Conservation (phyloP, 2,797 vertebrate genomes). For the Sebastes oblongus region DNA sequence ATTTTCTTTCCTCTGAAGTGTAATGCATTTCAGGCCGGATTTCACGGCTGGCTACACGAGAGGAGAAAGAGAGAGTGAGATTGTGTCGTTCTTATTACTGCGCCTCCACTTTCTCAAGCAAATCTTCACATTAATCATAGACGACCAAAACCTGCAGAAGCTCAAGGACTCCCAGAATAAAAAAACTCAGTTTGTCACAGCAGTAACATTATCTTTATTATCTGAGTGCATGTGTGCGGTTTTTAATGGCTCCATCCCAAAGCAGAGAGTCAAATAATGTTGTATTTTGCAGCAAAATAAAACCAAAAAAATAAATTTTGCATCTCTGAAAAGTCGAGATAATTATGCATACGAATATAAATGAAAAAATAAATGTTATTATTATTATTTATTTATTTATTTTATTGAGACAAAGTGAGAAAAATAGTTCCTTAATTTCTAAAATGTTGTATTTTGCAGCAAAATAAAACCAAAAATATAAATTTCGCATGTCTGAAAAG, state of each 20-base stretch:
- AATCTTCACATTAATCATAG: slow-evolving; percentile 96
- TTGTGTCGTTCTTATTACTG: slow-evolving; percentile 90
- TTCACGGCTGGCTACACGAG: slow-evolving; percentile 91
- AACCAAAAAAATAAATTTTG: background rate
- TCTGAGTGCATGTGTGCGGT: background rate
- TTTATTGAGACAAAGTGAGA: background rate
- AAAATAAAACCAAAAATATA: background rate
- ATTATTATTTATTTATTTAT: no score
- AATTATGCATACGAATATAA: background rate
- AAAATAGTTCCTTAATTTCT: background rate
- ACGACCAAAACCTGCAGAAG: slow-evolving; percentile 66
- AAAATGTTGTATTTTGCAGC: background rate
- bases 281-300: background rate
- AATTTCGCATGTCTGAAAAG: background rate
- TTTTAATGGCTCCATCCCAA: background rate
- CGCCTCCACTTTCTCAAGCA: slow-evolving; percentile 89
- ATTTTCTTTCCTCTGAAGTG: slow-evolving; percentile 93
- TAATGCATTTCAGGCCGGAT: slow-evolving; percentile 94
- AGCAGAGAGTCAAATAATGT: background rate
- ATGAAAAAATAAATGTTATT: background rate
- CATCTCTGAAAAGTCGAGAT: background rate
- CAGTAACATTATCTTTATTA: slow-evolving; percentile 49
- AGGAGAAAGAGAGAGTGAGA: slow-evolving; percentile 80
- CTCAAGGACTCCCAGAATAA: slow-evolving; percentile 72
- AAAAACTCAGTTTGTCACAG: slow-evolving; percentile 63